These are phyloP conservation scores for Apantesis nais DNA, from an alignment of 2,888 invertebrate genomes.

Conservation along the genomic window DNA sequence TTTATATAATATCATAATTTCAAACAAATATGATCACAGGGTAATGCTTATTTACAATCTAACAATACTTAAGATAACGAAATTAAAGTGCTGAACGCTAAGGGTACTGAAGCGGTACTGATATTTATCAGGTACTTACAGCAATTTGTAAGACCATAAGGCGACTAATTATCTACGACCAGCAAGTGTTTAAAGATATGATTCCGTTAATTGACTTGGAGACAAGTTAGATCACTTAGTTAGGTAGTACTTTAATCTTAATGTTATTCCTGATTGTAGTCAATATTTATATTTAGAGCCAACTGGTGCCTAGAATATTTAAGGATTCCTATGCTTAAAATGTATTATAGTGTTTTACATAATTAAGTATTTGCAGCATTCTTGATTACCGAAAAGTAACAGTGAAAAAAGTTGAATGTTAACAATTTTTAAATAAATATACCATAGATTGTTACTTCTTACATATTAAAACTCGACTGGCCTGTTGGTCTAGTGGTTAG, in stretches of 20 bases:
- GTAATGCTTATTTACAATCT: background rate
- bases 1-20: background rate
- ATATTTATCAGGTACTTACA: constrained; percentile 1
- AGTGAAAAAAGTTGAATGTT: background rate
- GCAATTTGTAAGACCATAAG: background rate
- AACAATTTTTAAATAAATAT: background rate
- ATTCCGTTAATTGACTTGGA: background rate
- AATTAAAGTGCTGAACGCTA: background rate
- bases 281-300: background rate
- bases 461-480: background rate
- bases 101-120: background rate
- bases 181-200: background rate
- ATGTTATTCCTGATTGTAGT: background rate
- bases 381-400: background rate
- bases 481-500: too few species aligned
- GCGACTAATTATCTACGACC: background rate
- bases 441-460: background rate
- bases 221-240: constrained; percentile 1
- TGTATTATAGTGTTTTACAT: background rate
- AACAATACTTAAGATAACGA: background rate
- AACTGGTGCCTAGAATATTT: background rate
- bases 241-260: background rate
- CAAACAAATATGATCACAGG: background rate
- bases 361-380: background rate
- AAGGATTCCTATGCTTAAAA: background rate